Evolutionary conservation across 2,888 invertebrate genomes (phyloP).

Genomic region (Dromius quadrimaculatus): DNA sequence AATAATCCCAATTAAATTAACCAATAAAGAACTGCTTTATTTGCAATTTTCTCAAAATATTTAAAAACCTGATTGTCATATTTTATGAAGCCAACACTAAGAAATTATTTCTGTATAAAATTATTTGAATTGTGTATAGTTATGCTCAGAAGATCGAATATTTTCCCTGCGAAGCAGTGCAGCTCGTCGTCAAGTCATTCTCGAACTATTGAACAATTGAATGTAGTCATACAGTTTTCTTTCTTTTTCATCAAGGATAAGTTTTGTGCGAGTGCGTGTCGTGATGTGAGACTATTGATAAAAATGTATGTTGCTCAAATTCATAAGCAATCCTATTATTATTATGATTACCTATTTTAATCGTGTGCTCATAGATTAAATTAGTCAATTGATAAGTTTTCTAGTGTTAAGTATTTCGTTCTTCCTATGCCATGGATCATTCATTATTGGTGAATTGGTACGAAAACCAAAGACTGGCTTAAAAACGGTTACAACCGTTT

Average conservation of each 20-base stretch:
- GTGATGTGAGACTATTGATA: slow-evolving; percentile 29
- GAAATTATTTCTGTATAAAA: too few species aligned
- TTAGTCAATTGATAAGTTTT: slow-evolving; percentile 51
- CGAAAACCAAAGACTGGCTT: slow-evolving; percentile 50
- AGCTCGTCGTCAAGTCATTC: too few species aligned
- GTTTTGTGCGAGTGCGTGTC: slow-evolving; percentile 38
- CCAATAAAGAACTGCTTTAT: too few species aligned
- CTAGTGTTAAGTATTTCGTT: slow-evolving; percentile 50
- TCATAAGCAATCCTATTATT: slow-evolving; percentile 51
- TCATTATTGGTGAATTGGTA: slow-evolving; percentile 47
- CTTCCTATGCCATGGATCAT: slow-evolving; percentile 49
- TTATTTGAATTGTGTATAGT: too few species aligned
- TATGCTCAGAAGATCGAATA: too few species aligned
- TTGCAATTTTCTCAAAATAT: too few species aligned
- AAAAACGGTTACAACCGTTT: not conserved
- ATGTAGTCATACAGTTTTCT: slow-evolving; percentile 25
- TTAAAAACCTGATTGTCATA: too few species aligned
- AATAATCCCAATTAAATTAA: too few species aligned
- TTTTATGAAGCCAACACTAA: too few species aligned
- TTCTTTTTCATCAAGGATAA: slow-evolving; percentile 8
- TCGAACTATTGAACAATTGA: slow-evolving; percentile 1
- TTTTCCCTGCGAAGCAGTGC: too few species aligned
- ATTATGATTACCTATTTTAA: slow-evolving; percentile 46
- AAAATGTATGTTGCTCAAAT: slow-evolving; percentile 50
- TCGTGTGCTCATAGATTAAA: slow-evolving; percentile 51